A percentile compares a stretch with the other conserved stretches of the same genome.
Evolutionary conservation across 1,140 invertebrate species (phyloP).

Genomic region (Ceratina japonica): DNA sequence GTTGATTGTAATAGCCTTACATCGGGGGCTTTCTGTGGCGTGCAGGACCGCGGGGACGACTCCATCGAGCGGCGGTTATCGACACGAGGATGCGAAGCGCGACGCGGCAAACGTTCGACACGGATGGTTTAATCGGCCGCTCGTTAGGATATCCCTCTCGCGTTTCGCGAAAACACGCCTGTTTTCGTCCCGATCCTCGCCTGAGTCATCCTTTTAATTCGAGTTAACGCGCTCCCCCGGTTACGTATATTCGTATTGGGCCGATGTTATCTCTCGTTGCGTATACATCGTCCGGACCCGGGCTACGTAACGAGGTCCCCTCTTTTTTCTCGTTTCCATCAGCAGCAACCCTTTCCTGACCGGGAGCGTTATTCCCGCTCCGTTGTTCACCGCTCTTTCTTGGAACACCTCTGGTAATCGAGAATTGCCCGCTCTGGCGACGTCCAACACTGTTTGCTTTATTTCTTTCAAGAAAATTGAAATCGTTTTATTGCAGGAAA

Average conservation of each 20-base stretch:
- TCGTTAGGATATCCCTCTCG: slow-evolving; percentile 34
- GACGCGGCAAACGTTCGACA: background rate
- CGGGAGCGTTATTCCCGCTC: slow-evolving; percentile 1
- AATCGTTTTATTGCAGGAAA: too few relatives aligned
- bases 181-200: background rate
- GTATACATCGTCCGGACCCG: slow-evolving; percentile 40
- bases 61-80: slow-evolving; percentile 39
- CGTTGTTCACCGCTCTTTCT: background rate
- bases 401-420: background rate
- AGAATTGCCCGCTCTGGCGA: background rate
- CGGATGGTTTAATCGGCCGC: slow-evolving; percentile 33
- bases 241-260: slow-evolving; percentile 54
- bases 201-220: slow-evolving; percentile 54
- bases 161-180: slow-evolving; percentile 27
- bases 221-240: slow-evolving; percentile 27
- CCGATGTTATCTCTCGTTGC: slow-evolving; percentile 56
- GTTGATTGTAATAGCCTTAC: slow-evolving; percentile 29
- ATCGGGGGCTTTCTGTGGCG: background rate
- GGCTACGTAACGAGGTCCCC: slow-evolving; percentile 53
- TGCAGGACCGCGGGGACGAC: slow-evolving; percentile 9
- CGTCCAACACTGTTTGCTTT: background rate
- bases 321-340: slow-evolving; percentile 13
- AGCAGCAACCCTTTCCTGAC: slow-evolving; percentile 2
- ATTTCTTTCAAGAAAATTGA: too few relatives aligned
- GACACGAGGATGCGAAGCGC: too few relatives aligned